Base-by-base conservation (phyloP, 2,888 invertebrate genomes). In the Pseudococcus viburni region DNA sequence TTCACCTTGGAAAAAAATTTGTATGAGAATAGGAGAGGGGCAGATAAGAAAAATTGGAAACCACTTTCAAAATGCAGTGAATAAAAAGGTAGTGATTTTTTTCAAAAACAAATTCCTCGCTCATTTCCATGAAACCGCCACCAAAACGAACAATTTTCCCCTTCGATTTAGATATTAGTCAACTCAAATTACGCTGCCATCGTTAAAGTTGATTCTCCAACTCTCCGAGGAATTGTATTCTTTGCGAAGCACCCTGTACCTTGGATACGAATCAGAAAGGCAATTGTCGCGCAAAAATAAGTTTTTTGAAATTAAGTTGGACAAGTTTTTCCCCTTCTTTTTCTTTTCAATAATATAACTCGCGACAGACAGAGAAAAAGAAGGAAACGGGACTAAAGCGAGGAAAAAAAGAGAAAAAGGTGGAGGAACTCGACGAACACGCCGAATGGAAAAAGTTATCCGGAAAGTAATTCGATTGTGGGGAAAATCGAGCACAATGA, bases 401-500 rank as follows among this genome's bases (percentile, higher is more conserved):
- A 42, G 8, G 42, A 42, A 9, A 9, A 42, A 33, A 80, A 80
- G 17, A 80, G 80, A 33, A 80, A 80, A 39, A 80, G 80, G 39
- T 80, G 80, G 46, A 84, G n/a, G 46, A 84, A 84, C 84, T 84
- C 51, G 48, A 51, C 46, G 84, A 84, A 84, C 22, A 51, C 46
- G 51, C 59, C 59, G 85, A 85, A 85, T 85, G 59, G 59, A 39
- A 85, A 85, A 51, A 85, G 85, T 85, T 85, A 59, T 55, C 51
- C 55, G 51, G 85, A 85, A 55, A 85, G 85, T 85, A 51, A 59
- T 55, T 55, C 59, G 51, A 85, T 59, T 85, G 51, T 84, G 84
- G 73, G 73, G 33, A 73, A 73, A 73, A 73, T 73, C 33, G 84
- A 84, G 46, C 84, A 39, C 46, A 84, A 51, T 84, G 84, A 39